Percentiles rank a stretch among this genome's conserved stretches.
These are phyloP conservation scores for Hemiprocne comata DNA, from an alignment of 2,113 vertebrate species.

Conservation along the genomic window DNA sequence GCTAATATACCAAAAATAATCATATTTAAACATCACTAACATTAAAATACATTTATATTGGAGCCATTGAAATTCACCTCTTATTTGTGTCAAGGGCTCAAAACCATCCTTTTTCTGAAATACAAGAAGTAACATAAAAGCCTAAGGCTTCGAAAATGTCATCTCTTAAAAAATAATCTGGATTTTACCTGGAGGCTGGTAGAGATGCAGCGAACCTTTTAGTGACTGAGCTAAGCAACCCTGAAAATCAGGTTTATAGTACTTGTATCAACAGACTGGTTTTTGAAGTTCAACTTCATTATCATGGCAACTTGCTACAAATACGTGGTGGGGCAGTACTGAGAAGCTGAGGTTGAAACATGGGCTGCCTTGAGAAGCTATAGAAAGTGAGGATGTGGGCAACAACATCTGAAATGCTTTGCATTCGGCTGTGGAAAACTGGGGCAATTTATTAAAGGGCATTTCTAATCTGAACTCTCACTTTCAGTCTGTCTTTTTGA, in stretches of 20 bases:
- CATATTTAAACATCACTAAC: not conserved
- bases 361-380: not conserved
- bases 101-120: not conserved
- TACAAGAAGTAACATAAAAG: not conserved
- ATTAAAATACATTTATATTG: not conserved
- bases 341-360: not conserved
- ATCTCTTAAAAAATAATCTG: not conserved
- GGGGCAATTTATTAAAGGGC: not conserved
- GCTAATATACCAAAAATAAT: not conserved
- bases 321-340: not conserved
- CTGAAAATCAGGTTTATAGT: not conserved
- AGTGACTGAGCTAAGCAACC: not conserved
- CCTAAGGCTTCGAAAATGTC: not conserved
- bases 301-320: not conserved
- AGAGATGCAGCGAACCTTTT: not conserved
- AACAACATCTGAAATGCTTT: not conserved
- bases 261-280: not conserved
- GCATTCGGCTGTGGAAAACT: not conserved
- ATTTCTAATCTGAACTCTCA: not conserved
- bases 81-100: not conserved
- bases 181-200: not conserved
- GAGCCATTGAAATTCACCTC: not conserved
- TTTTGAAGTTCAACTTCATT: not conserved
- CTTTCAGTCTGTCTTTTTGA: not conserved
- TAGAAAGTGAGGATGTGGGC: not conserved